phyloP scores from a whole-genome alignment of 1,140 invertebrate genomes.

The Rhyacophila brunnea region DNA sequence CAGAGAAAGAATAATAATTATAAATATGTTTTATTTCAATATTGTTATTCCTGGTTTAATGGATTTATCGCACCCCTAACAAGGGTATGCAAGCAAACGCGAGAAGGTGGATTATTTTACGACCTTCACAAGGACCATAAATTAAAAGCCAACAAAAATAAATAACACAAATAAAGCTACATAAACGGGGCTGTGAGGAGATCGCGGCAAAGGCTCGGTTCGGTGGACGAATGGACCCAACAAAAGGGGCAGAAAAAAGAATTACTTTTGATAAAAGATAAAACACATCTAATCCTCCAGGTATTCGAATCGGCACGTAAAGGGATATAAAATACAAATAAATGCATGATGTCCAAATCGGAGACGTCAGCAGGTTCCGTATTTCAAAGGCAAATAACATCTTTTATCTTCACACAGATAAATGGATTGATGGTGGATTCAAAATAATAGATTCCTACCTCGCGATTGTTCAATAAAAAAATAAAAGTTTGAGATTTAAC shows the following conservation, averaged over 20 bases:
- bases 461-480: too few relatives aligned
- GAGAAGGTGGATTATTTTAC: slow-evolving; percentile 12
- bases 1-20: too few relatives aligned
- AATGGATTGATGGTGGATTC: too few relatives aligned
- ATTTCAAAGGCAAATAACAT: too few relatives aligned
- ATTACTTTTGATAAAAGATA: too few relatives aligned
- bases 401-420: too few relatives aligned
- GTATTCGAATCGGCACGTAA: slow-evolving; percentile 1
- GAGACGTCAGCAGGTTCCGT: slow-evolving; percentile 12
- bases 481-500: too few relatives aligned
- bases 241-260: slow-evolving; percentile 6
- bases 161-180: too few relatives aligned
- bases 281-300: slow-evolving; percentile 9
- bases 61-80: too few relatives aligned
- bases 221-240: background rate
- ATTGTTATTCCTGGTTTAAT: background rate
- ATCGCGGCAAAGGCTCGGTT: background rate
- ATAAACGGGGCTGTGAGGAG: too few relatives aligned
- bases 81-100: too few relatives aligned
- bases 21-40: background rate
- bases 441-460: too few relatives aligned
- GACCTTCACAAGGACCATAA: slow-evolving; percentile 20
- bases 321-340: background rate
- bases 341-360: slow-evolving; percentile 10
- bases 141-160: background rate